Base-by-base conservation (phyloP, 2,113 vertebrate genomes). In the Aldabrachelys gigantea region DNA sequence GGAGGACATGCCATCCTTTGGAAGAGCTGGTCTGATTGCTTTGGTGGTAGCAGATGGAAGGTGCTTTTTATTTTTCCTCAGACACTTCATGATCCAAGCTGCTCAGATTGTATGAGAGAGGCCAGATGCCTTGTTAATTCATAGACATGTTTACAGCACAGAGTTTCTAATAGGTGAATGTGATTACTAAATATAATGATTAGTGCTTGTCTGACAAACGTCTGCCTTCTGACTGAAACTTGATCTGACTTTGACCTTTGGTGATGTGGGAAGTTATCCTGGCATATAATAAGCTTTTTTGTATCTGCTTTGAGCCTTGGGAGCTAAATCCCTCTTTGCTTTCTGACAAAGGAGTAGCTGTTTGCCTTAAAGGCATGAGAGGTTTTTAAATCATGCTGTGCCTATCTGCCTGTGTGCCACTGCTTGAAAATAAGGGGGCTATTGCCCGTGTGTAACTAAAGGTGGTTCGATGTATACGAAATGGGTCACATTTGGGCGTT, bases 91-190 rank as follows among this genome's bases (percentile, higher is more conserved):
- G 97, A 97, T 98, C 97, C 97, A 98, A 98, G 97, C 97, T 98
- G 97, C 96, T 97, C 97, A 98, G 97, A 97, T 98, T 97, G 97
- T 97, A 97, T 95, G 97, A 97, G 96, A 97, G 97, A 96, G 97
- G 97, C 97, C 97, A 98, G 97, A 98, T 98, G 97, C 97, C 97
- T 98, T 97, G 97, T 98, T 98, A 98, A 98, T 98, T 98, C 97
- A 97, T 97, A 98, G 97, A 97, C 97, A 97, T 97, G 97, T 98
- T 97, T 97, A 97, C 96, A 97, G 96, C 97, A 94, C 92, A 91
- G 96, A 96, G 96, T 96, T 97, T 97, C 97, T 98, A 98, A 97
- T 97, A 97, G 97, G 97, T 97, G 97, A 98, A 97, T 97, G 97
- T 97, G 97, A 97, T 97, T 98, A 97, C 97, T 97, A 98, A 98